Percentiles rank a stretch among this genome's conserved stretches.
Conservation (phyloP, 2,888 invertebrate genomes). For the Drosophila tripunctata region DNA sequence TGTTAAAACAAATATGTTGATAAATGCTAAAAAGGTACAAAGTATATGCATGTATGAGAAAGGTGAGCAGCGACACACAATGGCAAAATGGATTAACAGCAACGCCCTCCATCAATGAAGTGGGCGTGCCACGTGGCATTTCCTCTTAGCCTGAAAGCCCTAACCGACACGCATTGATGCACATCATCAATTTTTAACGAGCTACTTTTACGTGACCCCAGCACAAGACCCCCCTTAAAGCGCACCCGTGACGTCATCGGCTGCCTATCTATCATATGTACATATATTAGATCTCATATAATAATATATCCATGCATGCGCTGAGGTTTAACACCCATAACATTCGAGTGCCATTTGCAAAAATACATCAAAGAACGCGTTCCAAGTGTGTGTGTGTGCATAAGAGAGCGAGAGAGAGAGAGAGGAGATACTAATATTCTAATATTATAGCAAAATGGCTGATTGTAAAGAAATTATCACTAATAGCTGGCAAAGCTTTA, state of each 20-base stretch:
- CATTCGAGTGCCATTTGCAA: conserved; percentile 33
- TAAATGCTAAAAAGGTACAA: conserved; percentile 44
- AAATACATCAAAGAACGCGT: conserved; percentile 34
- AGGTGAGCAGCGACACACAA: conserved; percentile 14
- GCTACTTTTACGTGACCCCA: conserved; percentile 65
- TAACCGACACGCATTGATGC: conserved; percentile 65
- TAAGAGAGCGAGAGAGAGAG: background rate
- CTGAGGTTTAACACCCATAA: conserved; percentile 45
- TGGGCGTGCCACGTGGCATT: conserved; percentile 33
- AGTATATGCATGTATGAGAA: conserved; percentile 15
- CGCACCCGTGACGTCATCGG: conserved; percentile 50
- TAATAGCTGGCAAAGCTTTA: background rate
- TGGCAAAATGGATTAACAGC: conserved; percentile 43
- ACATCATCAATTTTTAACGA: conserved; percentile 76
- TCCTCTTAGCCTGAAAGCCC: conserved; percentile 28
- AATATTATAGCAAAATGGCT: background rate
- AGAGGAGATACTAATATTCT: conserved; percentile 2
- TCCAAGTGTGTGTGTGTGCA: conserved; percentile 19
- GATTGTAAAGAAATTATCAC: background rate
- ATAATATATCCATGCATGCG: conserved; percentile 22
- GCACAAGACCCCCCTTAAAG: background rate
- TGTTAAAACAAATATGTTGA: conserved; percentile 56
- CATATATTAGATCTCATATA: conserved; percentile 26
- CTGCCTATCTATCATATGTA: conserved; percentile 16
- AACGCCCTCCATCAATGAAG: conserved; percentile 4